Evolutionary conservation across 2,113 vertebrate species (phyloP).

Genomic region (Herpetotheres cachinnans): DNA sequence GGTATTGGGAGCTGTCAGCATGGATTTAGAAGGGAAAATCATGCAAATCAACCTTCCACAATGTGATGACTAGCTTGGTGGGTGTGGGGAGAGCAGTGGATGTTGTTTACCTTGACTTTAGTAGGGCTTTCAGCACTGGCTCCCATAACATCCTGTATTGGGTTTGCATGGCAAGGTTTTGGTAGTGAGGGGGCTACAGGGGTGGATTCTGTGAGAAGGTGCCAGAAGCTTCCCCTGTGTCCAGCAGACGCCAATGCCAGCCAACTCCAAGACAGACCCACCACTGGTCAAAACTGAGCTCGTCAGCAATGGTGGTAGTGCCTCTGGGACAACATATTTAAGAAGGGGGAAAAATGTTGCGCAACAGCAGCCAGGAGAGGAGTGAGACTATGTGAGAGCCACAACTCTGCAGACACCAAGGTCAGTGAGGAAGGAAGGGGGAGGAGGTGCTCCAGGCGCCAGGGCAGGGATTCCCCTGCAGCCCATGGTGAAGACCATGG

Average conservation of each 20-base stretch:
- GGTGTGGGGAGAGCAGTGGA: background rate
- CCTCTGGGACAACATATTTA: background rate
- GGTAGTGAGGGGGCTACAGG: too few relatives aligned
- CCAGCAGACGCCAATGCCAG: background rate
- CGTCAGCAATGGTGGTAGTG: rapidly evolving
- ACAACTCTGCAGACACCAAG: background rate
- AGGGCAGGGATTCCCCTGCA: background rate
- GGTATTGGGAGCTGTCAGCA: background rate
- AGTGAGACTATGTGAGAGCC: background rate
- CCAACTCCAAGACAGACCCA: background rate
- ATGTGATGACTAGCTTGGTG: background rate
- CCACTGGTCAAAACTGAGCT: rapidly evolving
- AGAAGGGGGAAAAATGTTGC: background rate
- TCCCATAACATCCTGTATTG: background rate
- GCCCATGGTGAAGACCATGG: background rate
- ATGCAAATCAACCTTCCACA: background rate
- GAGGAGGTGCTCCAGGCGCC: background rate
- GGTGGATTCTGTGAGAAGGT: too few relatives aligned
- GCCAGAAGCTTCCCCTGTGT: too few relatives aligned
- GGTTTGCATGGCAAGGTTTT: too few relatives aligned
- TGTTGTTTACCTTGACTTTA: background rate
- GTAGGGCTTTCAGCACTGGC: background rate
- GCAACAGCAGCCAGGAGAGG: background rate
- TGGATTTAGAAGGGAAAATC: background rate
- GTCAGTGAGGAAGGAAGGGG: background rate